Base-by-base conservation (phyloP, 1,140 invertebrate species). In the Scylla paramamosain region DNA sequence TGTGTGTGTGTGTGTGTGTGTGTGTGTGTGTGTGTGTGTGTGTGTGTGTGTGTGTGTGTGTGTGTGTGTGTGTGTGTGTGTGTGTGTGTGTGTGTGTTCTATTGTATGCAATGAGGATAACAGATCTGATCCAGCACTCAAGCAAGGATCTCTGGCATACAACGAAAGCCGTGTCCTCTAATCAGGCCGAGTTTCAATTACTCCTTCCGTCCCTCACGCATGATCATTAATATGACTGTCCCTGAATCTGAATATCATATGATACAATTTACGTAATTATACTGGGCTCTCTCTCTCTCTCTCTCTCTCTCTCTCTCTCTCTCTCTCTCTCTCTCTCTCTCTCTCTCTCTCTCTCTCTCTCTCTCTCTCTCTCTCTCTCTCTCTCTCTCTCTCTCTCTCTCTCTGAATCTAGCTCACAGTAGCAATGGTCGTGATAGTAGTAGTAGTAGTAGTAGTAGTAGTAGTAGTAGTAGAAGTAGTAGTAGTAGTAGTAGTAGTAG, bases 1-100 rank as follows among this genome's bases (percentile, higher is more conserved):
- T 82, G 77, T 82, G 7, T 82, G 77, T 82, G 7, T 82, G 77
- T 82, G 77, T 82, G 77, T 82, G 77, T 82, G 77, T 82, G 77
- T 82, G 77, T 82, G 77, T 82, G 77, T 82, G 77, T 82, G 77
- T 82, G 77, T 82, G 77, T 82, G 77, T 82, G 77, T 82, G 77
- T 82, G 77, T 82, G 77, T 82, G 77, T 82, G 77, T 82, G 77
- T 82, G 77, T 82, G 77, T 82, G 77, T 82, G 77, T 82, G 77
- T 82, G 77, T 82, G 77, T 82, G 77, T 82, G 77, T 82, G 77
- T 82, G 77, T 82, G 77, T 82, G 77, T 82, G 77, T 82, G 77
- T 82, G 77, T 82, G 77, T 82, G 77, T 82, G 77, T 82, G 77
- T 82, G 77, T 82, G 77, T 82, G 77, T 82, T 82, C 2, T 82